phyloP scores from a whole-genome alignment of 2,797 vertebrate species.

The Dicrostonyx torquatus region DNA sequence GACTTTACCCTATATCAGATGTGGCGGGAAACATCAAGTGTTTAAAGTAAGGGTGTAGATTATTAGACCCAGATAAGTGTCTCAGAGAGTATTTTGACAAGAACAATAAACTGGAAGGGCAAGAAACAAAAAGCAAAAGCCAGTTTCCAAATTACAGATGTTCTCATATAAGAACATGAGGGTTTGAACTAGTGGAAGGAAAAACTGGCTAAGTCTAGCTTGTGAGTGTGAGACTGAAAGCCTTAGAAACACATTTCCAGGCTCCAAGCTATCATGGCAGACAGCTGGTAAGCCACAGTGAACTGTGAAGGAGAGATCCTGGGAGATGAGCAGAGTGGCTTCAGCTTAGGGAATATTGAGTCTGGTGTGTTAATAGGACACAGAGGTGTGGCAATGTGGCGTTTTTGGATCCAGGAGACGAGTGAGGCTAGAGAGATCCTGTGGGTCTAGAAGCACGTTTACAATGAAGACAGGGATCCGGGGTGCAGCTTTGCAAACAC shows the following conservation, averaged over 20 bases:
- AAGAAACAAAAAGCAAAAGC: neutral
- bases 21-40: neutral
- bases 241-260: no score
- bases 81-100: neutral
- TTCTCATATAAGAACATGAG: neutral
- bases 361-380: fast-evolving
- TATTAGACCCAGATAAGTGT: neutral
- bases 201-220: neutral
- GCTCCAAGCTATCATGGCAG: neutral
- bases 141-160: neutral
- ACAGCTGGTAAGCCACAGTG: fast-evolving
- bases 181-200: no score
- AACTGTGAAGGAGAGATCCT: neutral
- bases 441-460: neutral
- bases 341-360: neutral
- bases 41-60: neutral
- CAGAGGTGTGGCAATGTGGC: neutral
- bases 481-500: neutral
- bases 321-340: neutral
- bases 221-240: neutral
- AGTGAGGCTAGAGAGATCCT: neutral
- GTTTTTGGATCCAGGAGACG: neutral
- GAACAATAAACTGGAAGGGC: neutral
- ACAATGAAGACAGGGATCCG: neutral
- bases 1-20: neutral